Evolutionary conservation across 2,888 invertebrate genomes (phyloP), one percentile per base, ranked within the genome.

Genomic region (Mythimna pallens): DNA sequence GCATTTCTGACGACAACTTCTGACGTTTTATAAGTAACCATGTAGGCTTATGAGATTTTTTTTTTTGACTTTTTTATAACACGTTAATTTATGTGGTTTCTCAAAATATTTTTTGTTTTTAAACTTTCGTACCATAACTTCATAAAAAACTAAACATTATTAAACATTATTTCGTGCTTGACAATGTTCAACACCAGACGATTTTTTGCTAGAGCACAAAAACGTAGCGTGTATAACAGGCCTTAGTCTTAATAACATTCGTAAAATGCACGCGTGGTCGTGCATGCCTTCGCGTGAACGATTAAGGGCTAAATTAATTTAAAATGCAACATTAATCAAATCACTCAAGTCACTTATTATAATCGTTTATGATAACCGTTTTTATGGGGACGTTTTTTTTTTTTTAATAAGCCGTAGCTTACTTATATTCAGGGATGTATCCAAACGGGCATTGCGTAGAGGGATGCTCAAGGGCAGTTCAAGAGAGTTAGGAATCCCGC

Each of bases 261-360:
- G 54, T 58, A 47, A 74, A 74, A 66, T 77, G 74, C 82, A 83
- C 74, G 83, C 77, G 70, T 70, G 25, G 68, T 52, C 65, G 57
- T 78, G 73, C 82, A 77, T 76, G 68, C 71, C 70, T 22, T 83
- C 52, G 67, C 80, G 72, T 82, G 83, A n/a, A 17, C 43, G 54
- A 73, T 80, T 66, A 77, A 34, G 59, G 69, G 59, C 73, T 82
- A 70, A 83, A 72, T 82, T 8, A 82, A 80, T 82, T 82, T 82
- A 73, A 82, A 82, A 57, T 82, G 70, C 57, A 80, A 4, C 58
- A 80, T 76, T 71, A 80, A 71, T 69, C 25, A 73, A 80, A 80
- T 67, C 55, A 17, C 25, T 71, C 36, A 6, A 66, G 66, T 65
- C 40, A 40, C 14, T 20, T 65, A 57, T 61, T 47, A 52, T 34